These are phyloP conservation scores for Fragum whitleyi DNA, from an alignment of 2,888 invertebrate species.

Conservation along the genomic window DNA sequence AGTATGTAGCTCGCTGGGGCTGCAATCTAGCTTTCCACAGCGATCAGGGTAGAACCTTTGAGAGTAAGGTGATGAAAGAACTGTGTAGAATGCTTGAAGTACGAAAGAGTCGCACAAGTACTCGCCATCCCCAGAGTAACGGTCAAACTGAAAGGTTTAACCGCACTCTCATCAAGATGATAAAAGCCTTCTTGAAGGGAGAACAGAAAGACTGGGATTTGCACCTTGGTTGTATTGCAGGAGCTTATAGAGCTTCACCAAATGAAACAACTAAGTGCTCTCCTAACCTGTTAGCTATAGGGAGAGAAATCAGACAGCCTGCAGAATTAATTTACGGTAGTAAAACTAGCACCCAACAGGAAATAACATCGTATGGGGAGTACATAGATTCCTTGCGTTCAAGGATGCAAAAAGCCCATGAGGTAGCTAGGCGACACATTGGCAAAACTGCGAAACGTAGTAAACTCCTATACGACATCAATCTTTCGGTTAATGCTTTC, in stretches of 20 bases:
- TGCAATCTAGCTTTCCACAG: slow-evolving; percentile 24
- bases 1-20: slow-evolving; percentile 33
- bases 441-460: no score
- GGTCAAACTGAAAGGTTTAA: slow-evolving; percentile 53
- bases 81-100: slow-evolving; percentile 34
- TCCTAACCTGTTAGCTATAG: slow-evolving; percentile 40
- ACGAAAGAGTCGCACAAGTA: slow-evolving; percentile 37
- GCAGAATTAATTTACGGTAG: slow-evolving; percentile 32
- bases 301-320: slow-evolving; percentile 36
- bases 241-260: slow-evolving; percentile 56
- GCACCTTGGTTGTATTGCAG: slow-evolving; percentile 52
- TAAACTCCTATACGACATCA: neutral
- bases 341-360: no score
- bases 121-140: slow-evolving; percentile 52
- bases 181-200: slow-evolving; percentile 47
- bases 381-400: no score
- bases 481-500: neutral
- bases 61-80: slow-evolving; percentile 30
- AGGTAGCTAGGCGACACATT: no score
- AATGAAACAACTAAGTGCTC: no score
- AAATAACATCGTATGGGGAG: no score
- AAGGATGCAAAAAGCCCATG: no score
- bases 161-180: slow-evolving; percentile 45
- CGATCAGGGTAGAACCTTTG: slow-evolving; percentile 36
- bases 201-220: slow-evolving; percentile 62